Base-by-base conservation (phyloP, 1,140 invertebrate genomes). In the Monochamus saltuarius region DNA sequence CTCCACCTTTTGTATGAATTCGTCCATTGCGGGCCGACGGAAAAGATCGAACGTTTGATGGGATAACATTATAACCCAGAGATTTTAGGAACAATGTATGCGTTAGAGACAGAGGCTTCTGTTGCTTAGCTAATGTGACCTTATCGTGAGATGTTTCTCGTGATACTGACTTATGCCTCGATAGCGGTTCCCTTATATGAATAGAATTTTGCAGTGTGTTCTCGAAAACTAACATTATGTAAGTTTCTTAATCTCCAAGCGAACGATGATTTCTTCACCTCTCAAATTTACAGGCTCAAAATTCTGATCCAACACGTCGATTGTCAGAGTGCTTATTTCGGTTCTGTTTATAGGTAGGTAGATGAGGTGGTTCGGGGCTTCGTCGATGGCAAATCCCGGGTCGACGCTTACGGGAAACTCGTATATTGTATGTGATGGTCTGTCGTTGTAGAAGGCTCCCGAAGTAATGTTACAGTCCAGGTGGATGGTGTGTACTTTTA, bases 231-330 rank as follows among this genome's bases (percentile, higher is more conserved):
- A 29, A 6, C 22, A 29, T 29, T 29, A 29, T 29, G 2, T 6
- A 29, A 29, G 22, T 43, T 53, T 47, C 50, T 50, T 62, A 10
- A 62, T 29, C 50, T 62, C 53, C 13, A 62, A 38, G 1, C 53
- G 14, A 13, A 62, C 14, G 22, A 56, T 52, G 9, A 66, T 62
- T 34, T 61, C 51, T 60, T 66, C 67, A 22, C 61, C 61, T 11
- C 62, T 22, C 56, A 69, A 69, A 66, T 69, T 59, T 13, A 69
- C 61, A 7, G 53, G 46, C 2, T 42, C 22, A 0, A 53, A 63
- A 62, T 68, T 46, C 50, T 68, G 67, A 57, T 66, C 64, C 11
- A 65, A 22, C 10, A 67, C 10, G 9, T 40, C 47, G 10, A 68
- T n/a, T 29, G 66, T 65, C 13, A 68, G 65, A 39, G 65, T 68